These are phyloP conservation scores for Melanotaenia duboulayi DNA, from an alignment of 2,113 vertebrate species.

Conservation along the genomic window DNA sequence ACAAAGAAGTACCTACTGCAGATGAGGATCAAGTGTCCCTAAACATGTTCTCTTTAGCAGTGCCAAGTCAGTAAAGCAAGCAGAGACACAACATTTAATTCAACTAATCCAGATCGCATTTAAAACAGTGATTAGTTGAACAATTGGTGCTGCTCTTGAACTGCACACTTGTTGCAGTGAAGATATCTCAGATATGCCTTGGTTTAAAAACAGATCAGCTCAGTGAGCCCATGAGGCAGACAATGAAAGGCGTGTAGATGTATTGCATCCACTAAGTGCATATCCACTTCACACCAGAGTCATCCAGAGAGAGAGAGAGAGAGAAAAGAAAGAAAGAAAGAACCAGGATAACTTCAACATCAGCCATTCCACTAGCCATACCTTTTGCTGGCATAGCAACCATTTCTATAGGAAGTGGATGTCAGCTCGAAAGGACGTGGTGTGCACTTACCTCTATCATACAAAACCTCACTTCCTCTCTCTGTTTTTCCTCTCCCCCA, in stretches of 20 bases:
- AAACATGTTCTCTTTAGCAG: conserved; percentile 6
- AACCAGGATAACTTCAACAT: conserved; percentile 37
- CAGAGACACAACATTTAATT: conserved; percentile 54
- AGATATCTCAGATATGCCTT: conserved; percentile 31
- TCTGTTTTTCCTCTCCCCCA: conserved; percentile 61
- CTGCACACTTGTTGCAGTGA: no score
- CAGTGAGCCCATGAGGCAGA: conserved; percentile 44
- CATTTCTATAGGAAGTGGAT: conserved; percentile 62
- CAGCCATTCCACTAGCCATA: conserved; percentile 63
- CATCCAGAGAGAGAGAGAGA: conserved; percentile 41
- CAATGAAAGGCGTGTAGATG: conserved; percentile 52
- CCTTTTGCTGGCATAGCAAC: conserved; percentile 66
- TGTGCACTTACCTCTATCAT: conserved; percentile 79
- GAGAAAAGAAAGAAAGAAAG: neutral
- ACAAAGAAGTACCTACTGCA: neutral
- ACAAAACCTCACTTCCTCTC: conserved; percentile 79
- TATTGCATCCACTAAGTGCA: conserved; percentile 62
- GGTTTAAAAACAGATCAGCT: conserved; percentile 51
- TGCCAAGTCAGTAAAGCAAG: conserved; percentile 49
- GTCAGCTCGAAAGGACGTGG: conserved; percentile 70
- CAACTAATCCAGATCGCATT: conserved; percentile 61
- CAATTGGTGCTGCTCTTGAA: conserved; percentile 20
- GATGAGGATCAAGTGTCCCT: conserved; percentile 8
- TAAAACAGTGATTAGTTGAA: conserved; percentile 62
- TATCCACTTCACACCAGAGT: conserved; percentile 58